These are phyloP conservation scores for Neuroterus valhalla DNA, from an alignment of 1,140 invertebrate species.

Conservation along the genomic window DNA sequence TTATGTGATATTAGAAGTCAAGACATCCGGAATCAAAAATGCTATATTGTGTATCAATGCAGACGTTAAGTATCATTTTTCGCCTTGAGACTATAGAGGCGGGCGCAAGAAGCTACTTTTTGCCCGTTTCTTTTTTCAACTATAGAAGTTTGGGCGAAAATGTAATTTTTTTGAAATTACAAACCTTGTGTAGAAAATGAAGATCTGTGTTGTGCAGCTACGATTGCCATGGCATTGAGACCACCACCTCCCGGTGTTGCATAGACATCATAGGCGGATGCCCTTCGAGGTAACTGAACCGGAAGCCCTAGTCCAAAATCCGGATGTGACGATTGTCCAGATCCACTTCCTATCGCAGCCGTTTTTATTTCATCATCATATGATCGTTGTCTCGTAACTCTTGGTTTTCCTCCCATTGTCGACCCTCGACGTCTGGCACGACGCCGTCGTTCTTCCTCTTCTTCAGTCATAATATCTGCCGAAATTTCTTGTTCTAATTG, in stretches of 20 bases:
- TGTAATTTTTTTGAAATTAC: constrained; percentile 15
- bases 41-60: too few species aligned
- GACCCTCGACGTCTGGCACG: constrained; percentile 59
- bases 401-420: constrained; percentile 78
- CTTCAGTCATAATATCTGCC: constrained; percentile 46
- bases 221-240: constrained; percentile 65
- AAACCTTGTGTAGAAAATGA: constrained; percentile 70
- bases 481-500: constrained; percentile 45
- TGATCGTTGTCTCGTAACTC: constrained; percentile 84
- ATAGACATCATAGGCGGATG: constrained; percentile 88
- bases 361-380: constrained; percentile 86
- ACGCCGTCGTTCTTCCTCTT: constrained; percentile 65
- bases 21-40: too few species aligned
- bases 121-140: too few species aligned
- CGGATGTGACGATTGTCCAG: constrained; percentile 61
- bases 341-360: constrained; percentile 50
- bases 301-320: constrained; percentile 79
- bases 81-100: too few species aligned
- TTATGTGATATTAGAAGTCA: too few species aligned
- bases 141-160: too few species aligned
- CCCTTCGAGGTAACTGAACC: constrained; percentile 81
- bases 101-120: too few species aligned
- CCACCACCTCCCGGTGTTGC: constrained; percentile 64
- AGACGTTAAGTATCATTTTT: too few species aligned
- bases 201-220: constrained; percentile 64